phyloP scores from a whole-genome alignment of 92 coral and sea anemone genomes.

The Heteractis magnifica region DNA sequence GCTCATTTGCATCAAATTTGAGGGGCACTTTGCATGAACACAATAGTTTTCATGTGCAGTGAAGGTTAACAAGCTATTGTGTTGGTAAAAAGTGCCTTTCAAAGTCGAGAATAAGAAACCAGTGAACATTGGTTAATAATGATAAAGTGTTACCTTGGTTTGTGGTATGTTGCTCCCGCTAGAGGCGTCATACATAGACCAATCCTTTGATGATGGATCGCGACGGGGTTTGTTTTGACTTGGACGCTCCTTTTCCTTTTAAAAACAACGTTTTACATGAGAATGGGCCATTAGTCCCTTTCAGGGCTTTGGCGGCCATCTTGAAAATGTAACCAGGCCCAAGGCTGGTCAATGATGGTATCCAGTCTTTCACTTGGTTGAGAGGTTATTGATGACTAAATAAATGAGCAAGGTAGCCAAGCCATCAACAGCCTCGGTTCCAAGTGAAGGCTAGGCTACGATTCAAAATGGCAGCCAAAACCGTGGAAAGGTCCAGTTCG shows the following conservation, averaged over 20 bases:
- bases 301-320: not conserved
- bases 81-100: no score
- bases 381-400: not conserved
- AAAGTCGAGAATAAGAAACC: no score
- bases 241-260: slow-evolving; percentile 39
- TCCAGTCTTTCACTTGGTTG: not conserved
- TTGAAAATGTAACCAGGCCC: slow-evolving; percentile 3
- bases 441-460: slow-evolving; percentile 2
- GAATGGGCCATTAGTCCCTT: not conserved
- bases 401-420: not conserved
- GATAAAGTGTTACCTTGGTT: slow-evolving; percentile 32
- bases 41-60: no score
- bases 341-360: not conserved
- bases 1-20: no score
- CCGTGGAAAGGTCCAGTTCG: not conserved
- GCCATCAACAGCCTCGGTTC: slow-evolving; percentile 8
- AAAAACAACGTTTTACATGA: slow-evolving; percentile 3
- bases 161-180: slow-evolving; percentile 52
- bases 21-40: no score
- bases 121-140: no score
- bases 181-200: slow-evolving; percentile 52
- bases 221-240: slow-evolving; percentile 37
- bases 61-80: no score
- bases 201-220: slow-evolving; percentile 29
- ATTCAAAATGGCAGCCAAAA: slow-evolving; percentile 8